Evolutionary conservation across 2,113 vertebrate genomes (phyloP).

Genomic region (Symphodus melops): DNA sequence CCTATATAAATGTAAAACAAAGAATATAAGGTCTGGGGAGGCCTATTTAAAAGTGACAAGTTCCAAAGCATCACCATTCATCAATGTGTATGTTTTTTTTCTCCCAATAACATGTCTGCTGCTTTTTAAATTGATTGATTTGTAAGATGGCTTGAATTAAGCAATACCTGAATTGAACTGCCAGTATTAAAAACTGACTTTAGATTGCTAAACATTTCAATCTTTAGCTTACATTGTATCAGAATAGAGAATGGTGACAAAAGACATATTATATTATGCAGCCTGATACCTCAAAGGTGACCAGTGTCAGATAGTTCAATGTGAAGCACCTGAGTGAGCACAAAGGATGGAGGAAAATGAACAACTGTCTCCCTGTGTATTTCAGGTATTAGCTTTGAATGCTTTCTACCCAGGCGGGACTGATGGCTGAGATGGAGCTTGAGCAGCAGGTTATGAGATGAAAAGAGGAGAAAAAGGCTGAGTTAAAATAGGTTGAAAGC

Average conservation of each 20-base stretch:
- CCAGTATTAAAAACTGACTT: not conserved
- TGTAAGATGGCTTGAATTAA: not conserved
- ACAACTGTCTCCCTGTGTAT: conserved; percentile 65
- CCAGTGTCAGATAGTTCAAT: not conserved
- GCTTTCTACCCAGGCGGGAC: conserved; percentile 26
- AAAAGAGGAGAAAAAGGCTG: not conserved
- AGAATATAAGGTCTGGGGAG: no score
- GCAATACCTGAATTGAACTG: not conserved
- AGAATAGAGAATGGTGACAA: not conserved
- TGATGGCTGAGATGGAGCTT: conserved; percentile 51
- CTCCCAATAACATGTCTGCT: not conserved
- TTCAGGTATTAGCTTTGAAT: no score
- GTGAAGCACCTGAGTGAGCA: conserved; percentile 22
- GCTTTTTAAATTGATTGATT: not conserved
- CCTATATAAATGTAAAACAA: no score
- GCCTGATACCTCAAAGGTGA: not conserved
- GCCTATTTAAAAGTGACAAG: no score
- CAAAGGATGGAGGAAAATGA: conserved; percentile 53
- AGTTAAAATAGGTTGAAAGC: conserved; percentile 45
- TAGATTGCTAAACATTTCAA: not conserved
- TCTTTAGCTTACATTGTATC: not conserved
- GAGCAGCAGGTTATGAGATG: conserved; percentile 12
- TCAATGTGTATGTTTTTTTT: not conserved
- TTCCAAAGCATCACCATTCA: not conserved
- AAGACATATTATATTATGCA: not conserved